These are phyloP conservation scores for Entomobrya proxima DNA, from an alignment of 2,888 invertebrate genomes.

Conservation along the genomic window DNA sequence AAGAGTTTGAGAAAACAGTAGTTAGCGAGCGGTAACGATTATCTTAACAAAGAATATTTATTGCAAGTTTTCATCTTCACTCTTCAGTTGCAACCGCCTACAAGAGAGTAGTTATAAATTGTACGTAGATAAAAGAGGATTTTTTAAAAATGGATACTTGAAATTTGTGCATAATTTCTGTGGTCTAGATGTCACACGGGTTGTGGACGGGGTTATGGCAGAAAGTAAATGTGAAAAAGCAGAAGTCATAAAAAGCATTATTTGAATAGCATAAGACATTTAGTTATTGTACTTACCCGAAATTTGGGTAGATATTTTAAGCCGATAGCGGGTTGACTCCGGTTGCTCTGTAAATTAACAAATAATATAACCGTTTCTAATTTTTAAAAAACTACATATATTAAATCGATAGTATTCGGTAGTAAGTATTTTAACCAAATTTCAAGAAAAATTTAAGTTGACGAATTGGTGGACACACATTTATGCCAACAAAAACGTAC, in stretches of 20 bases:
- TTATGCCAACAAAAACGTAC: too few species aligned
- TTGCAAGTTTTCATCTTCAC: constrained; percentile 7
- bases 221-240: background rate
- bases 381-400: background rate
- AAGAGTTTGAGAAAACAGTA: too few species aligned
- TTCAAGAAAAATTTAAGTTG: too few species aligned
- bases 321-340: constrained; percentile 84
- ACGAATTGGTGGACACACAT: too few species aligned
- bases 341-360: constrained; percentile 81
- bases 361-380: background rate
- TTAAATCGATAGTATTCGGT: background rate
- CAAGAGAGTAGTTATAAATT: background rate
- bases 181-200: too few species aligned
- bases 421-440: too few species aligned
- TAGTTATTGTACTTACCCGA: constrained; percentile 81
- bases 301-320: constrained; percentile 83
- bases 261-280: too few species aligned
- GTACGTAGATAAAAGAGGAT: background rate
- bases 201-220: background rate
- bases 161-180: too few species aligned
- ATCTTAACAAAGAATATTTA: too few species aligned
- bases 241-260: background rate
- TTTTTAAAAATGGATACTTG: too few species aligned
- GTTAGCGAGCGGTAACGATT: too few species aligned
- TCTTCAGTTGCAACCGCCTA: background rate